These are phyloP conservation scores for Adoxophyes honmai DNA, from an alignment of 1,140 invertebrate species.

Conservation along the genomic window DNA sequence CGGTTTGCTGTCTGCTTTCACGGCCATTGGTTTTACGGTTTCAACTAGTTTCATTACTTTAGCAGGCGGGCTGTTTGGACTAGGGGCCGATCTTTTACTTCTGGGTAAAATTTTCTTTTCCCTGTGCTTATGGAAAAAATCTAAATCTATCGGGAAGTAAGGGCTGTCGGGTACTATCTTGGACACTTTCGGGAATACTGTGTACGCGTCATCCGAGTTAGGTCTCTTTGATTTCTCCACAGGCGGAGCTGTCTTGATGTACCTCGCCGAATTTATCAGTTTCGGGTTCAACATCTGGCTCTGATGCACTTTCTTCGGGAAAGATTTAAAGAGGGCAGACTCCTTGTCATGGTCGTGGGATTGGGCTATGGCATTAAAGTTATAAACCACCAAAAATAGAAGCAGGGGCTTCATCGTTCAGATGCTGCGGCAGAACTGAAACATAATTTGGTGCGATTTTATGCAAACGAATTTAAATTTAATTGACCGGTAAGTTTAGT, in stretches of 20 bases:
- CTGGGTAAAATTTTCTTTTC: conserved; percentile 43
- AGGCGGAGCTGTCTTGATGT: too few relatives aligned
- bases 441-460: background rate
- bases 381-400: conserved; percentile 21
- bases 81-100: conserved; percentile 23
- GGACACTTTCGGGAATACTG: conserved; percentile 20
- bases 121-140: conserved; percentile 29
- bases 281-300: conserved; percentile 11
- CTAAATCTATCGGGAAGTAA: conserved; percentile 28
- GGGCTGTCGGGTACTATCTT: conserved; percentile 30
- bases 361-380: background rate
- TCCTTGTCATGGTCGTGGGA: conserved; percentile 14
- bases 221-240: too few relatives aligned
- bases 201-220: conserved; percentile 19
- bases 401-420: conserved; percentile 14
- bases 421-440: background rate
- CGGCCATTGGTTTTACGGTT: too few relatives aligned
- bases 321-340: conserved; percentile 17
- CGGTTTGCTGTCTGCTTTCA: too few relatives aligned
- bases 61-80: background rate
- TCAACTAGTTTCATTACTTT: background rate
- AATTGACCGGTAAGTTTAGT: background rate
- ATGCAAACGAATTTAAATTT: background rate
- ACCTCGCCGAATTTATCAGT: too few relatives aligned
- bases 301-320: conserved; percentile 35